Percentiles rank a stretch among this genome's conserved stretches.
Conservation (phyloP, 2,797 vertebrate genomes). For the Microhierax caerulescens region DNA sequence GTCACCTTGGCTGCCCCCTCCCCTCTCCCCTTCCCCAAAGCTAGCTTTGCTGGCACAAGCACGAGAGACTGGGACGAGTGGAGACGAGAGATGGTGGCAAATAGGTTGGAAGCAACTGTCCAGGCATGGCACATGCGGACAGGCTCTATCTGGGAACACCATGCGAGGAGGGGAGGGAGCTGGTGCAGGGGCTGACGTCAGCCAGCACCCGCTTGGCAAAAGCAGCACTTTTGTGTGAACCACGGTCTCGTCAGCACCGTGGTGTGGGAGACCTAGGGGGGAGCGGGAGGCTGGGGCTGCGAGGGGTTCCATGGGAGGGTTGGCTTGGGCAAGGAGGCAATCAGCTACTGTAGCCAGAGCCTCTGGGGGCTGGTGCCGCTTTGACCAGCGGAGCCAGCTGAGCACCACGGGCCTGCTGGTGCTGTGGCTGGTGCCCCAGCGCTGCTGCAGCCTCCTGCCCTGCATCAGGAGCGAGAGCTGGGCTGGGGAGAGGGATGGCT, state of each 20-base stretch:
- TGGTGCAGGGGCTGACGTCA: rapidly evolving
- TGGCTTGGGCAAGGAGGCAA: background rate
- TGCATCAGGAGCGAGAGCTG: background rate
- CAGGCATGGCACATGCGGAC: background rate
- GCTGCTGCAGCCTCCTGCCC: background rate
- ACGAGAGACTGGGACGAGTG: rapidly evolving
- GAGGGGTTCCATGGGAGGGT: background rate
- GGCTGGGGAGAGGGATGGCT: background rate
- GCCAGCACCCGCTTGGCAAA: background rate
- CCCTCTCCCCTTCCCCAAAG: background rate
- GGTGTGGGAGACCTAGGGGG: background rate
- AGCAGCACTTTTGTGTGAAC: background rate
- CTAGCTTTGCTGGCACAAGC: background rate
- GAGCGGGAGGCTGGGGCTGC: background rate
- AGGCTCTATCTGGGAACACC: background rate
- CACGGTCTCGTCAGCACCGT: rapidly evolving
- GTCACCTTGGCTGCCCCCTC: background rate
- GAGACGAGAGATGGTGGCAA: background rate
- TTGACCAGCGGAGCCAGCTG: rapidly evolving
- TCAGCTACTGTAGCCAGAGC: background rate
- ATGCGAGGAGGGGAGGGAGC: background rate
- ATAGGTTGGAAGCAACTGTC: background rate
- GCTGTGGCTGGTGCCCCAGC: background rate
- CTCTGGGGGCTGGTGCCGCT: background rate
- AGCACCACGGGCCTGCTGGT: rapidly evolving